These are phyloP conservation scores for Lagodon rhomboides DNA, from an alignment of 2,797 vertebrate species.

Conservation along the genomic window DNA sequence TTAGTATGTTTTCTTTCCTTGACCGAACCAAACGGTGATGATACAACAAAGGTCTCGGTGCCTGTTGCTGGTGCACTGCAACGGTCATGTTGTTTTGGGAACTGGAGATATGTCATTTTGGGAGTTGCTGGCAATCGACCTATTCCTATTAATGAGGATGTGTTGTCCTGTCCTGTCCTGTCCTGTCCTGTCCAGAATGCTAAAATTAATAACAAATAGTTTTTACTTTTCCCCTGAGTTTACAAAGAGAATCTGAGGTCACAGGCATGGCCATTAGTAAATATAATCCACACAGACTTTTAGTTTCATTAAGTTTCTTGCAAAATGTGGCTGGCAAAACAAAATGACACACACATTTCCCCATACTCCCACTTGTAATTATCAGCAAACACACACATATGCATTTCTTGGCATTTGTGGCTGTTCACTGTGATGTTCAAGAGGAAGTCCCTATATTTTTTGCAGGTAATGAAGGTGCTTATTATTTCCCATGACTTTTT, in stretches of 20 bases:
- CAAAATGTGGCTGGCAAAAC: not conserved
- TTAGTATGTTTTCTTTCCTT: no score
- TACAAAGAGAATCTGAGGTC: not conserved
- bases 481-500: slow-evolving; percentile 50
- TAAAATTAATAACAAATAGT: no score
- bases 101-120: no score
- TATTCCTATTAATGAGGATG: no score
- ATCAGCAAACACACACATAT: slow-evolving; percentile 41
- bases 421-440: slow-evolving; percentile 16
- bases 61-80: no score
- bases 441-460: slow-evolving; percentile 23
- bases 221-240: not conserved
- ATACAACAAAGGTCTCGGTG: no score
- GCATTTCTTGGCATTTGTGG: slow-evolving; percentile 57
- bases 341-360: slow-evolving; percentile 24
- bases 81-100: no score
- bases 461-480: slow-evolving; percentile 58
- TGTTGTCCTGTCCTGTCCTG: not conserved
- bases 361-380: slow-evolving; percentile 39
- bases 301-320: not conserved
- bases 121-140: no score
- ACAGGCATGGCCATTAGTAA: not conserved
- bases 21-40: no score
- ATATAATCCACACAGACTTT: not conserved
- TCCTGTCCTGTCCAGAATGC: not conserved